These are phyloP conservation scores for Mayetiola destructor DNA, from an alignment of 2,888 invertebrate species.

Conservation along the genomic window DNA sequence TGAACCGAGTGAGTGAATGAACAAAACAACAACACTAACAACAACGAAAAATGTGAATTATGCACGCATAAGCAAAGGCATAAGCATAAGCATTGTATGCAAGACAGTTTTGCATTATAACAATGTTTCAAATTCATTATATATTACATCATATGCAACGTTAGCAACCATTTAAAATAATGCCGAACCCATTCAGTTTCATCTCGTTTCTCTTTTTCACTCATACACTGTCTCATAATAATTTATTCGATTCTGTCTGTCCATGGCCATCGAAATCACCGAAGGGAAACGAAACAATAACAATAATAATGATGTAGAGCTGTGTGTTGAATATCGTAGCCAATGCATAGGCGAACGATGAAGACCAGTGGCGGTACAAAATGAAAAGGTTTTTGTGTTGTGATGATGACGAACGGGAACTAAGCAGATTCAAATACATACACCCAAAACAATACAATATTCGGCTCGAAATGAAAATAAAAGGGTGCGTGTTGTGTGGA, in stretches of 20 bases:
- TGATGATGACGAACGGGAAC: not conserved
- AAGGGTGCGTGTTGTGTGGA: slow-evolving; percentile 7
- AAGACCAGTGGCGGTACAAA: not conserved
- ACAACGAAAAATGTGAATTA: too few species aligned
- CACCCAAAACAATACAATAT: not conserved
- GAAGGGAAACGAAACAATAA: slow-evolving; percentile 1
- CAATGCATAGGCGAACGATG: too few species aligned
- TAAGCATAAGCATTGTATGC: too few species aligned
- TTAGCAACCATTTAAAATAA: not conserved
- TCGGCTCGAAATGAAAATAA: not conserved
- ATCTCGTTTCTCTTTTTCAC: not conserved
- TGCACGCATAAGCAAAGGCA: too few species aligned
- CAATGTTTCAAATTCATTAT: not conserved
- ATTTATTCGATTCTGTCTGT: too few species aligned
- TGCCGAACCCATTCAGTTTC: not conserved
- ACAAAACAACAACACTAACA: too few species aligned
- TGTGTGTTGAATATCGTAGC: too few species aligned
- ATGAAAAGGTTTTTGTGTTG: too few species aligned
- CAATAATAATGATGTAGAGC: too few species aligned
- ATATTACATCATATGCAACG: not conserved
- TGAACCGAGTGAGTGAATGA: too few species aligned
- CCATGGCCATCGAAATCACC: too few species aligned
- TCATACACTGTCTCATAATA: not conserved
- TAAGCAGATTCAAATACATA: not conserved
- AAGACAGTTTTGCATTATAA: slow-evolving; percentile 10